phyloP scores from a whole-genome alignment of 1,140 invertebrate genomes.

The honey bee (Apis mellifera) region DNA sequence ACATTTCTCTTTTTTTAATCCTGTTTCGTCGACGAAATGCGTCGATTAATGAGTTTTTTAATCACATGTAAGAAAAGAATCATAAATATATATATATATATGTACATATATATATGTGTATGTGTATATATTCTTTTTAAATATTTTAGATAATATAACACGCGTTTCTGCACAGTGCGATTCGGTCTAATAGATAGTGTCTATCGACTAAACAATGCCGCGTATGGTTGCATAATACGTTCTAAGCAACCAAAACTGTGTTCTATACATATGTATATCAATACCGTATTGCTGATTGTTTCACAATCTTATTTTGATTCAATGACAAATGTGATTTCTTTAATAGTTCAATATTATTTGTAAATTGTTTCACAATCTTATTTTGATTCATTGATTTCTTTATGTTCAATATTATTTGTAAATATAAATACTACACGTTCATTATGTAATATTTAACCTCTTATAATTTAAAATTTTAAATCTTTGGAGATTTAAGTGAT shows the following conservation, averaged over 20 bases:
- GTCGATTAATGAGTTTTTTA: constrained; percentile 7
- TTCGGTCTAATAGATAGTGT: constrained; percentile 1
- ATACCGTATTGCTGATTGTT: background rate
- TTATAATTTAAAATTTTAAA: too few species aligned
- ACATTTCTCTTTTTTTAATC: constrained; percentile 24
- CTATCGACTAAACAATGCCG: constrained; percentile 14
- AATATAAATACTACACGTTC: too few species aligned
- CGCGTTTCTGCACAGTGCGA: constrained; percentile 13
- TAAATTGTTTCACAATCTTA: background rate
- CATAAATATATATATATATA: background rate
- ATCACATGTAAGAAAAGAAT: background rate
- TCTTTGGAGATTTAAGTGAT: too few species aligned
- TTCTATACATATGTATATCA: background rate
- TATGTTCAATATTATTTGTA: too few species aligned
- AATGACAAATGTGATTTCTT: background rate
- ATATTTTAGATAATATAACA: constrained; percentile 11
- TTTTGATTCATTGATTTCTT: background rate
- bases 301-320: background rate
- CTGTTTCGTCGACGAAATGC: background rate
- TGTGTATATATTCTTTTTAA: constrained; percentile 4
- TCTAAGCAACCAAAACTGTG: background rate
- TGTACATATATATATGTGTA: background rate
- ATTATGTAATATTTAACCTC: too few species aligned
- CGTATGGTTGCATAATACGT: background rate
- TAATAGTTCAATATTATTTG: too few species aligned